phyloP scores from a whole-genome alignment of 2,113 vertebrate species.

The Tenrec ecaudatus region DNA sequence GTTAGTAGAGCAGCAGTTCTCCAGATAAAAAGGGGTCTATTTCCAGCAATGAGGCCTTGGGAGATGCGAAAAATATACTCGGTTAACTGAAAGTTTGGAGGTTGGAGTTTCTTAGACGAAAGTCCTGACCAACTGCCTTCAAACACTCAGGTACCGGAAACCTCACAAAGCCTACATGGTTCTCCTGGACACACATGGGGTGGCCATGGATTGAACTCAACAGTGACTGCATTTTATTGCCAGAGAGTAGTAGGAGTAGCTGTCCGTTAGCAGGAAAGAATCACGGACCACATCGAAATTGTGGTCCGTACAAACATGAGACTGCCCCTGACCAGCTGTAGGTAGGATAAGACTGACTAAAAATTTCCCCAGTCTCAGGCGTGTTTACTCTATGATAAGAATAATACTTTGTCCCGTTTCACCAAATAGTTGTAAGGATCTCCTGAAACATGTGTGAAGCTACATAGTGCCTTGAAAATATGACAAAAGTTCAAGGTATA shows the following conservation, averaged over 20 bases:
- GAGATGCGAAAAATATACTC: not conserved
- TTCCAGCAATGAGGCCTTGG: not conserved
- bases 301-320: not conserved
- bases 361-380: not conserved
- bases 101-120: not conserved
- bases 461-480: slow-evolving; percentile 55
- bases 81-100: not conserved
- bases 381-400: slow-evolving; percentile 20
- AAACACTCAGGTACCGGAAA: not conserved
- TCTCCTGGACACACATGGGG: not conserved
- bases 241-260: not conserved
- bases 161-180: not conserved
- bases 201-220: not conserved
- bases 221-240: not conserved
- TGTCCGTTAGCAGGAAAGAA: not conserved
- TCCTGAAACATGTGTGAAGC: not conserved
- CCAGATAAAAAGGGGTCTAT: not conserved
- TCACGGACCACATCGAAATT: not conserved
- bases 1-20: not conserved
- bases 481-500: slow-evolving; percentile 64
- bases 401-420: slow-evolving; percentile 8
- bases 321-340: not conserved
- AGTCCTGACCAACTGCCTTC: not conserved
- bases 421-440: slow-evolving; percentile 4
- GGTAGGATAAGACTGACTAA: not conserved